Evolutionary conservation across 2,888 invertebrate genomes (phyloP), one percentile per base, ranked within the genome.

Genomic region (Synergus japonicus): DNA sequence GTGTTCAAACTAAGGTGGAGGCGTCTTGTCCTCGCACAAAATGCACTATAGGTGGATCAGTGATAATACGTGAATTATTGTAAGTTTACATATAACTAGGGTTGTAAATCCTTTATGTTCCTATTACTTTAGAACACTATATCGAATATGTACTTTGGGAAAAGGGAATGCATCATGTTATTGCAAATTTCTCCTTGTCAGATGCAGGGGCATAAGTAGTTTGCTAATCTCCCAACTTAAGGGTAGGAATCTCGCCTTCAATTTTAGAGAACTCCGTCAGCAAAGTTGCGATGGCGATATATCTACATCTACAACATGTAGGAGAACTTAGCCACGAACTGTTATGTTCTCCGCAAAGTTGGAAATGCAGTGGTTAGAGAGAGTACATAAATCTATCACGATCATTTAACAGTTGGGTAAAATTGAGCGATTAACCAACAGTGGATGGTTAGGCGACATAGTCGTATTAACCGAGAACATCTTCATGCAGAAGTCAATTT

Each of bases 361-460:
- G 60, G 60, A 60, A 60, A 60, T 60, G 22, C 22, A 60, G 60
- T 22, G 22, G 22, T 60, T 22, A 22, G 60, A 18, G 18, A 12
- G 22, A 22, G 60, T 22, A 60, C 12, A 60, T 22, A 22, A 60
- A 60, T 60, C 60, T 29, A 60, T 60, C 60, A 22, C 60, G 12
- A 60, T 60, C 60, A 60, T 60, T 60, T 60, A 60, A 60, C 60
- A 22, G 22, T 29, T 60, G 12, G 60, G 22, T 60, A 60, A 60
- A 60, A 22, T 60, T 22, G 22, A 60, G 4, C 22, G 12, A 60
- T 60, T 22, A 22, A 60, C 54, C 54, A 54, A 54, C 54, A 54
- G n/a, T 54, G 54, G 54, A 7, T 54, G 54, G 54, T 54, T 54
- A 54, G 54, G 54, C n/a, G 54, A 54, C 54, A 54, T 22, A 22